Conservation (phyloP, 2,797 vertebrate species). For the Serranus cabrilla region DNA sequence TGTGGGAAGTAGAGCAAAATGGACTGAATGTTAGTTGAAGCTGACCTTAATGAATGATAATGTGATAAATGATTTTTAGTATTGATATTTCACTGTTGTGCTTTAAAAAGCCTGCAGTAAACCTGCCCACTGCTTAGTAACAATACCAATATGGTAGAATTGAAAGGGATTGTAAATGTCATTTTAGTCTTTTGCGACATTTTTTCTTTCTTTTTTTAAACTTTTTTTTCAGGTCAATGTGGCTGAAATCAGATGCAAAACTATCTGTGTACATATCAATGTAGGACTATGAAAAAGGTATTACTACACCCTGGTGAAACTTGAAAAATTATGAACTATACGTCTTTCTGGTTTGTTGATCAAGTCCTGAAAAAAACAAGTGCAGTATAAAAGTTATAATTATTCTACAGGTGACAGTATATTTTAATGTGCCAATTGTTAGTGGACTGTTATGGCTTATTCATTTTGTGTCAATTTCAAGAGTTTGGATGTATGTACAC, state of each 20-base stretch:
- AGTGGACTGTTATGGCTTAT: constrained; percentile 43
- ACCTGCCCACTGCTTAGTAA: constrained; percentile 61
- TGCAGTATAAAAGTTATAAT: constrained; percentile 46
- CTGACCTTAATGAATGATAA: constrained; percentile 76
- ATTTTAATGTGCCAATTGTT: constrained; percentile 56
- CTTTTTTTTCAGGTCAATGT: constrained; percentile 66
- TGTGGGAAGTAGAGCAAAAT: constrained; percentile 59
- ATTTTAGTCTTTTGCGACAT: constrained; percentile 66
- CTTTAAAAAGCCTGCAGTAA: constrained; percentile 53
- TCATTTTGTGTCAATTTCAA: constrained; percentile 56
- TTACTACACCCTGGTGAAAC: constrained; percentile 77
- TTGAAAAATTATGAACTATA: constrained; percentile 67
- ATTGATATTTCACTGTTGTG: constrained; percentile 63
- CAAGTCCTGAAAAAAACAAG: constrained; percentile 54
- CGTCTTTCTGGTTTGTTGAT: constrained; percentile 59
- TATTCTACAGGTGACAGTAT: constrained; percentile 47
- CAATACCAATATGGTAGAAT: constrained; percentile 67
- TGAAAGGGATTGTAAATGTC: constrained; percentile 82
- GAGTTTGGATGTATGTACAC: constrained; percentile 68
- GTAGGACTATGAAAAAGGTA: constrained; percentile 57
- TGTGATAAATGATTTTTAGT: constrained; percentile 68
- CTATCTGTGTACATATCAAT: constrained; percentile 70
- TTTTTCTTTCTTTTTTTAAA: constrained; percentile 67
- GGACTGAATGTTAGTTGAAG: constrained; percentile 75
- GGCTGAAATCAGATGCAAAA: constrained; percentile 68